phyloP scores from a whole-genome alignment of 2,888 invertebrate species.

The Leucophenga montana region DNA sequence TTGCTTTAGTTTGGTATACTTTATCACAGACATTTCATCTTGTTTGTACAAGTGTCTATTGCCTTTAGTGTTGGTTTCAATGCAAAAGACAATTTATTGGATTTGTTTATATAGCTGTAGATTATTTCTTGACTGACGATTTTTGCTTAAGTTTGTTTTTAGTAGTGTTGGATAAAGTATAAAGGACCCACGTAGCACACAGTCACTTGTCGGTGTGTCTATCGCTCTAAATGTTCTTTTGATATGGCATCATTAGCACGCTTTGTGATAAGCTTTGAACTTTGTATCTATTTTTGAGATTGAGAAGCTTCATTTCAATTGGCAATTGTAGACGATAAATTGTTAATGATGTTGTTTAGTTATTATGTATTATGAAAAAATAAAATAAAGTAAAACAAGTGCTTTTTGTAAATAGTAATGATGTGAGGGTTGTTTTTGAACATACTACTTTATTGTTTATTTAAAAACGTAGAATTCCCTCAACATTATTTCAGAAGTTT shows the following conservation, averaged over 20 bases:
- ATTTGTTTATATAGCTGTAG: constrained; percentile 33
- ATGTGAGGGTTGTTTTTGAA: too few species aligned
- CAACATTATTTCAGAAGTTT: too few species aligned
- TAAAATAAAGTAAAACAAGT: too few species aligned
- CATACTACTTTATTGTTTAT: too few species aligned
- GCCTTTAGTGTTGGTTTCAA: constrained; percentile 51
- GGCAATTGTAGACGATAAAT: constrained; percentile 3
- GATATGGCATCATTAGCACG: constrained; percentile 53
- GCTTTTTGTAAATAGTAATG: too few species aligned
- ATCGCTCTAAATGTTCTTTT: constrained; percentile 31
- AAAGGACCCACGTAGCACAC: constrained; percentile 5
- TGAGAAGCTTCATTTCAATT: constrained; percentile 17
- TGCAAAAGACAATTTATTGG: constrained; percentile 52
- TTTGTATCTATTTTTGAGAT: not conserved
- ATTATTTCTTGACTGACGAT: constrained; percentile 26
- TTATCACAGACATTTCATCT: constrained; percentile 59
- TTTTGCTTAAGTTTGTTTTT: constrained; percentile 20
- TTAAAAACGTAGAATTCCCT: too few species aligned
- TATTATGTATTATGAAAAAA: not conserved
- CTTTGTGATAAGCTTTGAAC: constrained; percentile 52
- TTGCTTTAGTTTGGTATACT: constrained; percentile 32
- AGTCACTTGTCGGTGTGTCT: constrained; percentile 16
- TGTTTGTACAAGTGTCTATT: constrained; percentile 38
- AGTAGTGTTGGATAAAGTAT: constrained; percentile 23
- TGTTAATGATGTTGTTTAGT: not conserved